Evolutionary conservation across 2,888 invertebrate genomes (phyloP).

Genomic region (Ferrisia virgata): DNA sequence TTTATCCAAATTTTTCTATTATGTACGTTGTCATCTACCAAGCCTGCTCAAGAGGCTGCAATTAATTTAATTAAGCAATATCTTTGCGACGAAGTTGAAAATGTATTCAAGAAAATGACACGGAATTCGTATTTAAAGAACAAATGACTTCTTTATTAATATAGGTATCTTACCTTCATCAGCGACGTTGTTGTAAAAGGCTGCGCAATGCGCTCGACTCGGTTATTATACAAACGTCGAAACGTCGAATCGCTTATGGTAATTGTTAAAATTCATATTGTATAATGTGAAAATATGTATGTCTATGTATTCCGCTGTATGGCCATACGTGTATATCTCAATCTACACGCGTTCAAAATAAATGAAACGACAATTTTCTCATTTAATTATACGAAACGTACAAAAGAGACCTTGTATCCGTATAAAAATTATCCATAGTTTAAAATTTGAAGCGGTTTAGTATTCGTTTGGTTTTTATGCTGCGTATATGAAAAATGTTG

Average conservation of each 20-base stretch:
- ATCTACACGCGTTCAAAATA: not conserved
- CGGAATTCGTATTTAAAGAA: not conserved
- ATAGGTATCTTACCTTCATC: too few species aligned
- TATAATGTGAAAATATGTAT: not conserved
- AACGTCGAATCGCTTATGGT: not conserved
- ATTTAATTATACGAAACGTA: not conserved
- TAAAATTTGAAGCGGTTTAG: not conserved
- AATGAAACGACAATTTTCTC: not conserved
- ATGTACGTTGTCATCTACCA: too few species aligned
- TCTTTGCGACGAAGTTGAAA: not conserved
- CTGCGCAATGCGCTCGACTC: not conserved
- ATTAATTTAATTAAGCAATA: not conserved
- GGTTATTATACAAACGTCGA: not conserved
- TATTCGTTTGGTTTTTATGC: not conserved
- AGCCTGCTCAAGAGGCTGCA: too few species aligned
- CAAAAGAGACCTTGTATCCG: not conserved
- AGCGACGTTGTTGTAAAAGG: not conserved
- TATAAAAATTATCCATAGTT: not conserved
- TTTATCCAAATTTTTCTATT: too few species aligned
- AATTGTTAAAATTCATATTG: slow-evolving; percentile 22
- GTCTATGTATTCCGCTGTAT: not conserved
- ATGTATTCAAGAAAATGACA: not conserved
- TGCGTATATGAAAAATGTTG: not conserved
- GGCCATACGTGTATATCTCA: not conserved
- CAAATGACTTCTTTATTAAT: too few species aligned